Percentiles rank a stretch among this genome's conserved stretches.
Evolutionary conservation across 2,888 invertebrate species (phyloP).

Genomic region (Morpho achilles): DNA sequence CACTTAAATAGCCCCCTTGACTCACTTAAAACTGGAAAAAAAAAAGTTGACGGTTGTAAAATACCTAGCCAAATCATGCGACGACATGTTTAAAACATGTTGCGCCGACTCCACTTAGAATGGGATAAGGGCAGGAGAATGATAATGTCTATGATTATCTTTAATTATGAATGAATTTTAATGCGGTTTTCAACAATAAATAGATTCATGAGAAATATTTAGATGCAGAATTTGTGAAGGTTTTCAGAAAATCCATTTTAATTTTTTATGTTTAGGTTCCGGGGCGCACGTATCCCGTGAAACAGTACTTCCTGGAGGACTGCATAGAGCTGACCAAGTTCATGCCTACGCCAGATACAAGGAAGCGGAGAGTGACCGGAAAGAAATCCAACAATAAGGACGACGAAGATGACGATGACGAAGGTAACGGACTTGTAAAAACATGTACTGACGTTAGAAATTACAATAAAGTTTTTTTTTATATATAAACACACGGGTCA

Average conservation of each 20-base stretch:
- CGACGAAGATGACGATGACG: slow-evolving; percentile 78
- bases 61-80: too few species aligned
- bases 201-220: too few species aligned
- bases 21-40: too few species aligned
- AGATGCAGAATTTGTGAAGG: too few species aligned
- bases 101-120: too few species aligned
- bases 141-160: background rate
- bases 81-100: background rate
- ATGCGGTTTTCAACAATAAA: too few species aligned
- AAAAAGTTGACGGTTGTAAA: too few species aligned
- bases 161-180: background rate
- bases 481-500: too few species aligned
- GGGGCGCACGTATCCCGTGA: slow-evolving; percentile 92
- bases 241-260: too few species aligned
- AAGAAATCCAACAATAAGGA: slow-evolving; percentile 76
- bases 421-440: slow-evolving; percentile 9
- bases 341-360: slow-evolving; percentile 85
- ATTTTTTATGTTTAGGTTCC: slow-evolving; percentile 72
- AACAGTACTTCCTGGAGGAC: slow-evolving; percentile 96
- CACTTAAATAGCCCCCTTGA: too few species aligned
- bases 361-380: slow-evolving; percentile 82
- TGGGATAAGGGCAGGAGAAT: background rate
- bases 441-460: background rate
- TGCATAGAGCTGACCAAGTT: slow-evolving; percentile 92
- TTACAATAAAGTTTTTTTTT: too few species aligned